Percentiles rank a stretch among this genome's conserved stretches.
phyloP scores from a whole-genome alignment of 2,797 vertebrate genomes.

The Cossypha dichroa region DNA sequence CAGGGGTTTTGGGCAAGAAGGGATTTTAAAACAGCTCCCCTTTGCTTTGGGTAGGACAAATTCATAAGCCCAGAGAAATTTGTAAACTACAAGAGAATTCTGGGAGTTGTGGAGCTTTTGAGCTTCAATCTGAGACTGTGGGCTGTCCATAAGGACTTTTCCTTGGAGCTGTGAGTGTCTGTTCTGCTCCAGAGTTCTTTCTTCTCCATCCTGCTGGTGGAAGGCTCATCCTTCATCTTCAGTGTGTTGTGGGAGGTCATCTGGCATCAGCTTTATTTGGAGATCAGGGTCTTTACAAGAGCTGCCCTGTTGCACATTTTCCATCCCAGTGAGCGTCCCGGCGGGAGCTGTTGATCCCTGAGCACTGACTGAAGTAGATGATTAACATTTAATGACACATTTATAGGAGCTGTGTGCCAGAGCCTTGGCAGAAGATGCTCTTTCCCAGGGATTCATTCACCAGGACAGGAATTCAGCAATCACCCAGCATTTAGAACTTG shows the following conservation, averaged over 20 bases:
- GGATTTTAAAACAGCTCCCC: not conserved
- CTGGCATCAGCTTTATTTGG: not conserved
- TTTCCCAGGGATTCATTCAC: not conserved
- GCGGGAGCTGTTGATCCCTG: not conserved
- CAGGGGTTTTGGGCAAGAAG: not conserved
- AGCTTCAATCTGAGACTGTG: not conserved
- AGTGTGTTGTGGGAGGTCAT: not conserved
- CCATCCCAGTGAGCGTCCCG: not conserved
- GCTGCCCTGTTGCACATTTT: not conserved
- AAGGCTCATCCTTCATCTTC: accelerated
- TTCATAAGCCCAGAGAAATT: accelerated
- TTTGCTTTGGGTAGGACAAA: not conserved
- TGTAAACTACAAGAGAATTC: accelerated
- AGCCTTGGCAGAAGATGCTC: not conserved
- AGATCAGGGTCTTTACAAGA: not conserved
- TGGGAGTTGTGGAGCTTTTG: not conserved
- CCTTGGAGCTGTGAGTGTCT: not conserved
- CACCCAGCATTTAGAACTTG: not conserved
- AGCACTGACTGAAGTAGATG: not conserved
- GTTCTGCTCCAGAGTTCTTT: not conserved
- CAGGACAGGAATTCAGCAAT: not conserved
- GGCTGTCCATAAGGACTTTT: not conserved
- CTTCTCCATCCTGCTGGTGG: too few species aligned
- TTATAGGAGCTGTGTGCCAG: not conserved
- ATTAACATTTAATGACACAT: not conserved